These are phyloP conservation scores for Nyctibius grandis DNA, from an alignment of 2,797 vertebrate species.

Conservation along the genomic window DNA sequence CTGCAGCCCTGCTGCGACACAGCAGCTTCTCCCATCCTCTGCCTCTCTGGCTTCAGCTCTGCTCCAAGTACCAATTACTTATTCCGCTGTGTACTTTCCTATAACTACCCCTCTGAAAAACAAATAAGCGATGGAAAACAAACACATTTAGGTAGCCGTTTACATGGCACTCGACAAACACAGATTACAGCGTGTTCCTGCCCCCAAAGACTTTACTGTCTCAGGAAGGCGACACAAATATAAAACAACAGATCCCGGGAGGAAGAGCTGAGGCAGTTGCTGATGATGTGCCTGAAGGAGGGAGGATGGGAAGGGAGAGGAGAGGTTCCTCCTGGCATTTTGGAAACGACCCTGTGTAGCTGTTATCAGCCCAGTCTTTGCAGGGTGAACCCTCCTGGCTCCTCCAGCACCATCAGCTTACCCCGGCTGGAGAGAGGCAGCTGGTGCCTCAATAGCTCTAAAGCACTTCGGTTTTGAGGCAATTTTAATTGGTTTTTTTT, in stretches of 20 bases:
- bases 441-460: not conserved
- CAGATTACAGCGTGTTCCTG: not conserved
- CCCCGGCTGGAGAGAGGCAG: not conserved
- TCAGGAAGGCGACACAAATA: not conserved
- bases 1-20: not conserved
- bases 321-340: not conserved
- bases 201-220: not conserved
- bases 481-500: not conserved
- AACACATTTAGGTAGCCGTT: conserved; percentile 34
- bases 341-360: not conserved
- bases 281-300: not conserved
- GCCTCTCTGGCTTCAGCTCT: not conserved
- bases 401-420: not conserved
- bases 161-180: conserved; percentile 46
- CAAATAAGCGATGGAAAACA: conserved; percentile 38
- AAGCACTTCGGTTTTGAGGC: not conserved
- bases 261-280: not conserved
- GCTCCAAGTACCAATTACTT: not conserved
- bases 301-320: not conserved
- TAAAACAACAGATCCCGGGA: not conserved
- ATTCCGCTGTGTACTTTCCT: not conserved
- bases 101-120: conserved; percentile 31
- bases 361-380: not conserved
- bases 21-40: not conserved
- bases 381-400: not conserved